Base-by-base conservation (phyloP, 2,113 vertebrate species). In the Mungos mungo region DNA sequence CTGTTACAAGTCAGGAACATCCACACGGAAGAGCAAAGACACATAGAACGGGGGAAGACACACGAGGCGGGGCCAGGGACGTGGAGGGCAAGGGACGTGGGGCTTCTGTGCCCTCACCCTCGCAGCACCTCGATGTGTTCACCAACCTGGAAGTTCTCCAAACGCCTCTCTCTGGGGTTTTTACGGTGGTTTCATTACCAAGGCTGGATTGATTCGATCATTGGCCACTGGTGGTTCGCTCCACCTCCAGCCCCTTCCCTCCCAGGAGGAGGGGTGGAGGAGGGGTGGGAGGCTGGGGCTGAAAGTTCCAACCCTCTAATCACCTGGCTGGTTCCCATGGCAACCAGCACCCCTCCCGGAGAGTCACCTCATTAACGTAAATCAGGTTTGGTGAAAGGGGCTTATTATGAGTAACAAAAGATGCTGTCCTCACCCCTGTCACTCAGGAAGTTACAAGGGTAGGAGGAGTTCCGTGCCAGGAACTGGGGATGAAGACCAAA, bases 371-470 rank as follows among this genome's bases (percentile, higher is more conserved):
- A 90, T 95, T 77, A 85, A 35, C 60, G 77, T 68, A 77, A 47
- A 35, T 57, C 80, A 77, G 80, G 16, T 68, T 68, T 68, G 29
- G 80, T 45, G 69, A 57, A 85, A 74, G 47, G 52, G 60, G 80
- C 69, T 84, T 84, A 76, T 77, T 68, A 84, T 35, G 60, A 95
- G 90, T 84, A 90, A 76, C n/a, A 80, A 69, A 52, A 85, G 45
- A 71, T 4, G 27, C 18, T 41, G 29, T 21, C 76, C 11, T 57
- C n/a, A 54, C 45, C 33, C 38, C 19, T 25, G 19, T 80, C 50
- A 38, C 38, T 86, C 71, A 63, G 38, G 66, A 95, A 86, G 33
- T 86, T 63, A 65, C n/a, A 68, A 47, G 81, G 29, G 52, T 63
- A 71, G 79, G 50, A 80, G 6, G 47, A 84, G 19, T 2, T 72